Evolutionary conservation across 2,888 invertebrate species (phyloP), one percentile per base, ranked within the genome.

Genomic region (Asteroscopus sphinx): DNA sequence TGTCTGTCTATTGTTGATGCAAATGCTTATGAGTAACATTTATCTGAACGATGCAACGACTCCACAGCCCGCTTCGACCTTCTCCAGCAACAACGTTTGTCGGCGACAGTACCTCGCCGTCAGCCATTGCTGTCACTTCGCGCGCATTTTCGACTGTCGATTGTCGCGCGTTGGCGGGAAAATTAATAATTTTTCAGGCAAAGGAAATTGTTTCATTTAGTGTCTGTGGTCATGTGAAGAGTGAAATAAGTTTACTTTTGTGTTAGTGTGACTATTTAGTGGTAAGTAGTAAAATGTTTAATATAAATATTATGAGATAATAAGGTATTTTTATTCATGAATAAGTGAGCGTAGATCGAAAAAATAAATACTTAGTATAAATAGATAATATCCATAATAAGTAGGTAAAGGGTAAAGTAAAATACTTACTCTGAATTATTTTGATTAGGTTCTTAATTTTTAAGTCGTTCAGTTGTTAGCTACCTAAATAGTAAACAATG

Each of bases 81-180:
- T 79, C 74, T 71, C 65, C 67, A 61, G 52, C 15, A 21, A 48
- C 53, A 52, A 60, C 59, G 61, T 52, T 58, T 57, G 58, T 46
- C 53, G 45, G 45, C 54, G 74, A 62, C 83, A 84, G 84, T 85
- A 54, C 66, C 53, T 54, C 64, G 68, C 70, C 71, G 79, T 58
- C 73, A 74, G 85, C 77, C 77, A 74, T 74, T 62, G 61, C 80
- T 77, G 83, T 79, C 80, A 81, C 78, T 77, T 81, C 74, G 70
- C 76, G 80, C 74, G 76, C 58, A 59, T 73, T 76, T 82, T 76
- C 63, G 79, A 66, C 36, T 73, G 53, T 59, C 68, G 71, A 68
- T 56, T 48, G 73, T 59, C 67, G 66, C 58, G 49, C 45, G 53
- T 58, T 60, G 60, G 70, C 74, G 71, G 65, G 66, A 71, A 76